Percentiles rank a stretch among this genome's conserved stretches.
Conservation (phyloP, 2,797 vertebrate genomes). For the Sternotherus odoratus region DNA sequence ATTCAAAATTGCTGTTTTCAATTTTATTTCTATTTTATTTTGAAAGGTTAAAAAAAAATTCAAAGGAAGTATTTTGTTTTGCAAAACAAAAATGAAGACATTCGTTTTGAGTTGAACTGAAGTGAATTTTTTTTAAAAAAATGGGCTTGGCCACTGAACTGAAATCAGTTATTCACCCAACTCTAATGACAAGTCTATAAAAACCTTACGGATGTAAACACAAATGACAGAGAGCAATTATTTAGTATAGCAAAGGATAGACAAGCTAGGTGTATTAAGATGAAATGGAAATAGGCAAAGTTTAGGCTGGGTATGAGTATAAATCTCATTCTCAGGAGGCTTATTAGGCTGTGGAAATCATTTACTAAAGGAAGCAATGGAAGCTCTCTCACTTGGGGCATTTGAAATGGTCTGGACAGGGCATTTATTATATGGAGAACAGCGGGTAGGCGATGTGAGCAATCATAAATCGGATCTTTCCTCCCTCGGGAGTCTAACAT, state of each 20-base stretch:
- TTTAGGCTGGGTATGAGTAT: conserved; percentile 33
- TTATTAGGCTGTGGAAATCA: conserved; percentile 3
- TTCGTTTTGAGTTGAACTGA: not conserved
- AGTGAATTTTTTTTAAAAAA: not conserved
- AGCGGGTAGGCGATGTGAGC: not conserved
- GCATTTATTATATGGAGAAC: not conserved
- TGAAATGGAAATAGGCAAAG: conserved; percentile 53
- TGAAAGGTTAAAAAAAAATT: not conserved
- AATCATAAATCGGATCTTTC: conserved; percentile 2
- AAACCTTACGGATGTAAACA: conserved; percentile 27
- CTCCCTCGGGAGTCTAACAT: not conserved
- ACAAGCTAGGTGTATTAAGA: conserved; percentile 24
- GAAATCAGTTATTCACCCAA: not conserved
- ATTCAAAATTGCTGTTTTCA: not conserved
- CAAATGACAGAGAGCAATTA: conserved; percentile 1
- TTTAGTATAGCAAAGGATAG: conserved; percentile 56
- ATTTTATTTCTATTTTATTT: not conserved
- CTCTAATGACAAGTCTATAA: conserved; percentile 44
- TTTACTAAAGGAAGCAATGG: not conserved
- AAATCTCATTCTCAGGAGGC: not conserved
- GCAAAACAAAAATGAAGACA: not conserved
- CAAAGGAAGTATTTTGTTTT: too few species aligned
- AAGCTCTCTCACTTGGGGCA: not conserved
- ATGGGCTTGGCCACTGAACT: not conserved
- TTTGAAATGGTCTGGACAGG: conserved; percentile 8